A percentile compares a stretch with the other conserved stretches of the same genome.
phyloP scores from a whole-genome alignment of 2,888 invertebrate genomes.

The Pinctada fucata region DNA sequence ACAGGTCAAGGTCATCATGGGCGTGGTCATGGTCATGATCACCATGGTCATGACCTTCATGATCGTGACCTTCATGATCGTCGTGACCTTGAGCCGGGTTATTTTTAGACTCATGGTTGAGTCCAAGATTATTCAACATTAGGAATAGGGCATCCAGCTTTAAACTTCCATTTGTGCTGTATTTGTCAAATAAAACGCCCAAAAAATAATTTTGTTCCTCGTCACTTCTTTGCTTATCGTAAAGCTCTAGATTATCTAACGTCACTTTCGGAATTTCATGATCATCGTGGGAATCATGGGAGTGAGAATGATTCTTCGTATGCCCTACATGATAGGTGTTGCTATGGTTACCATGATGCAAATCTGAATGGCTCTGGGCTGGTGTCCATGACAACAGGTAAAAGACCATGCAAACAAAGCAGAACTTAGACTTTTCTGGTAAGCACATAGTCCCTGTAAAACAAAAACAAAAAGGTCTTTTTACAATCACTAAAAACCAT shows the following conservation, averaged over 20 bases:
- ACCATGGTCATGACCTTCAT: background rate
- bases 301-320: background rate
- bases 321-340: background rate
- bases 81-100: background rate
- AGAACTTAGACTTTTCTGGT: slow-evolving; percentile 10
- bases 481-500: background rate
- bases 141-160: background rate
- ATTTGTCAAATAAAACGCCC: background rate
- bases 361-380: background rate
- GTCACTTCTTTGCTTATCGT: background rate
- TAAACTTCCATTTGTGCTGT: background rate
- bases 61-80: slow-evolving; percentile 10
- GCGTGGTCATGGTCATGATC: background rate
- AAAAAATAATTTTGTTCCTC: background rate
- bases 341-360: no score
- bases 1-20: no score
- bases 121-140: background rate
- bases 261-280: background rate
- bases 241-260: no score
- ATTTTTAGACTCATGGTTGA: background rate
- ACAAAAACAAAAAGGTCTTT: background rate
- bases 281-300: background rate
- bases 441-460: slow-evolving; percentile 7
- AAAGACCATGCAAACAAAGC: slow-evolving; percentile 10
- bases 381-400: slow-evolving; percentile 13